Base-by-base conservation (phyloP, 2,888 invertebrate species). In the Scaptomyza cyrtandrae region DNA sequence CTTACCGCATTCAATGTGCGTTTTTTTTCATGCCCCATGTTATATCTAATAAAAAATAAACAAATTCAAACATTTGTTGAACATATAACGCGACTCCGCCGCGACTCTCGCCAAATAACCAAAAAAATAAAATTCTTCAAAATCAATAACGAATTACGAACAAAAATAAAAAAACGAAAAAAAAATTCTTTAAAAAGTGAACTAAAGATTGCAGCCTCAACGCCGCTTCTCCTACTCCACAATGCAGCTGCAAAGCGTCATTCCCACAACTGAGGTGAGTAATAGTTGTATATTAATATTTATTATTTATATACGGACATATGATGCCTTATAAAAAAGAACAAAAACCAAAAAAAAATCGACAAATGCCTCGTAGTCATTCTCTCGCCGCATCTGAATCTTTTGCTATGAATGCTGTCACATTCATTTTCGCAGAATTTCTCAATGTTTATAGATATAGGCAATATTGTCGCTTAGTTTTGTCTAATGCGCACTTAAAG, bases 231-330 rank as follows among this genome's bases (percentile, higher is more conserved):
- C 31, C 27, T 29, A 3, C 37, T 48, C 37, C 59, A 66, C 19
- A 54, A 53, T 55, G 67, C 69, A 74, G 74, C 86, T 70, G 70
- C 71, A 56, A 55, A 59, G 63, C 75, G 64, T 77, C 70, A 82
- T 71, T 63, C 52, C 57, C 55, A 37, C 41, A 60, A 43, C 39
- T 37, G 57, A 85, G 83, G 83, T 83, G 88, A 83, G 83, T 83
- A 81, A 73, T 62, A 54, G 9, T 45, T 14, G 3, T n/a, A n/a
- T n/a, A n/a, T n/a, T n/a, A n/a, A n/a, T n/a, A 24, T 2, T 29
- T 43, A 35, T 33, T 24, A 10, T 29, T 35, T 33, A 44, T 35
- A 31, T 13, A n/a, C 2, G 19, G 31, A 53, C 6, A 11, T 19
- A 4, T 44, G 19, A 37, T 58, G 19, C 45, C 61, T 33, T 13